phyloP scores from a whole-genome alignment of 2,113 vertebrate species.

The Lagopus leucura region DNA sequence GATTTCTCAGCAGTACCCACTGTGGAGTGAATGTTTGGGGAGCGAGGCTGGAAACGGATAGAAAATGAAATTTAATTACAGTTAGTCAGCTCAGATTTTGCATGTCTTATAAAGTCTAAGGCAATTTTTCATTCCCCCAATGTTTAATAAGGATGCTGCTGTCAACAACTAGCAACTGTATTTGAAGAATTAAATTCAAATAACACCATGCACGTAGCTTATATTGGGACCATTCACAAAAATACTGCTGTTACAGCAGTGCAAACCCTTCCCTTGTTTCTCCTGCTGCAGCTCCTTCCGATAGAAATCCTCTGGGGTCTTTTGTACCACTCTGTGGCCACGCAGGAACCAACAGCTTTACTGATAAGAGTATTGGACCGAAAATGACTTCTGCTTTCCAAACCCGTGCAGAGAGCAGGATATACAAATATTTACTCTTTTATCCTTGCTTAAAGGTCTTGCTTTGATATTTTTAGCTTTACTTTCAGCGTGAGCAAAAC shows the following conservation, averaged over 20 bases:
- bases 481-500: neutral
- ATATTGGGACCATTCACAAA: neutral
- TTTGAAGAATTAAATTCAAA: neutral
- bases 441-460: conserved; percentile 23
- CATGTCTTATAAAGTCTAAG: neutral
- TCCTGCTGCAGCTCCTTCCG: neutral
- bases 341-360: neutral
- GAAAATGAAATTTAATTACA: conserved; percentile 5
- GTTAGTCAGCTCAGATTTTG: conserved; percentile 14
- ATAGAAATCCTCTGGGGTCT: neutral
- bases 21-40: conserved; percentile 8
- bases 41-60: neutral
- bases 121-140: neutral
- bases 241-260: neutral
- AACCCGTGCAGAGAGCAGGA: neutral
- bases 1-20: conserved; percentile 7
- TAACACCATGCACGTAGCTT: neutral
- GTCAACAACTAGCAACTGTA: neutral
- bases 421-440: conserved; percentile 36
- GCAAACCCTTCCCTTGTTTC: neutral
- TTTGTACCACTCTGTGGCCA: neutral
- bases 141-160: neutral
- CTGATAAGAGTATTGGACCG: neutral
- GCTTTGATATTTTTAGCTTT: neutral
- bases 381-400: neutral